Evolutionary conservation across 2,888 invertebrate species (phyloP), one percentile per base, ranked within the genome.

Genomic region (Drosophila ezoana): DNA sequence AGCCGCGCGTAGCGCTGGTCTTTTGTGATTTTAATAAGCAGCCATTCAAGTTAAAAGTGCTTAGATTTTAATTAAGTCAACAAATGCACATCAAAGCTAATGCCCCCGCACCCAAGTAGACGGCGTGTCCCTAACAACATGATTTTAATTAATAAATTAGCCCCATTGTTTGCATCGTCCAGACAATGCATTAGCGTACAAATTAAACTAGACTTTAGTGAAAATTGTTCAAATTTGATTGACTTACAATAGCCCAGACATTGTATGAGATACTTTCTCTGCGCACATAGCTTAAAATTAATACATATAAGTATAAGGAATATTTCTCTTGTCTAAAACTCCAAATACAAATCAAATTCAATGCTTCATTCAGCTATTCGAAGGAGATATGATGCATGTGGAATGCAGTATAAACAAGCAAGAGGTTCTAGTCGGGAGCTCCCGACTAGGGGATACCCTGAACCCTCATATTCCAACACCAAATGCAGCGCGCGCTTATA

Each of bases 1-100:
- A 37, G 67, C 83, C 14, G 14, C 8, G 16, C 11, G 23, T 45
- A 23, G 23, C 13, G 23, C 48, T 23, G 47, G 52, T 14, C 70
- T 63, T 84, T 82, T 85, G 77, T 69, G 40, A 47, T 61, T 48
- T 59, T 69, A 75, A 63, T 62, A 68, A 69, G 88, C 71, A 83
- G 77, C 88, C 86, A 79, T 79, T 82, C 76, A 83, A 87, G 83
- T 82, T 64, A 74, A 85, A 85, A 79, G 86, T 76, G 74, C 54
- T 76, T 74, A 76, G 76, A 74, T 79, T 85, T 86, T 83, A 83
- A 83, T 83, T 83, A 83, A 73, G 74, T 72, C 61, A 59, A 64
- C 54, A 74, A 68, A 59, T 68, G 65, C 62, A 87, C 88, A 82
- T 83, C 83, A 83, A 83, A 83, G 83, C 52, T 11, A 8, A 37